Evolutionary conservation across 2,113 vertebrate genomes (phyloP).

Genomic region (Ictalurus punctatus): DNA sequence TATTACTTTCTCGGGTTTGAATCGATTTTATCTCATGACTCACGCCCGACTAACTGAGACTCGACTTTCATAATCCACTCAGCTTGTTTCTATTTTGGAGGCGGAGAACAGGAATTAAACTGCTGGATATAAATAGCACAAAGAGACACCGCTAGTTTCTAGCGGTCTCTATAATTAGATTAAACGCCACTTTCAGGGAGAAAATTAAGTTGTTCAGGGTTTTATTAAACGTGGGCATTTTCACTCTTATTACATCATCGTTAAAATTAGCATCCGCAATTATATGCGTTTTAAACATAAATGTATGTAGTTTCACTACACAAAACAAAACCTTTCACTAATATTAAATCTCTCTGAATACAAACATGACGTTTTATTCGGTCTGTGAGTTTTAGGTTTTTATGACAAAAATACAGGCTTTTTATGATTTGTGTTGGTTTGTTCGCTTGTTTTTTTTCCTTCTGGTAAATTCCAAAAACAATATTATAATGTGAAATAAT

Average conservation of each 20-base stretch:
- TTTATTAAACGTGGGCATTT: neutral
- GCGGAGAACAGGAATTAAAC: conserved; percentile 30
- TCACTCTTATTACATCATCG: neutral
- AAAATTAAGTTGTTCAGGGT: neutral
- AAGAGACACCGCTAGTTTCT: neutral
- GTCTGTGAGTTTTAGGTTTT: neutral
- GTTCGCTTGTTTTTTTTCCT: neutral
- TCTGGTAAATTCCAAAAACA: neutral
- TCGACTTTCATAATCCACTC: conserved; percentile 24
- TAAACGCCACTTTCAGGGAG: neutral
- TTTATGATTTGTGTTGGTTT: neutral
- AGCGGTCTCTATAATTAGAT: neutral
- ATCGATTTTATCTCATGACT: neutral
- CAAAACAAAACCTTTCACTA: neutral
- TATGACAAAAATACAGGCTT: neutral
- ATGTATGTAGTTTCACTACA: neutral
- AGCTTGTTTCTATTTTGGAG: conserved; percentile 35
- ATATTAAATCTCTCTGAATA: neutral
- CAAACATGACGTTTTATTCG: neutral
- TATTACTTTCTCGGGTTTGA: neutral
- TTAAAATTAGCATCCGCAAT: neutral
- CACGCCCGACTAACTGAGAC: conserved; percentile 1
- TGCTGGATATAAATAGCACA: conserved; percentile 37
- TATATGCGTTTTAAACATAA: neutral
- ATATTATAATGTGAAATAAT: neutral